Evolutionary conservation across 2,888 invertebrate genomes (phyloP), one percentile per base, ranked within the genome.

Genomic region (Drosophila sordidula): DNA sequence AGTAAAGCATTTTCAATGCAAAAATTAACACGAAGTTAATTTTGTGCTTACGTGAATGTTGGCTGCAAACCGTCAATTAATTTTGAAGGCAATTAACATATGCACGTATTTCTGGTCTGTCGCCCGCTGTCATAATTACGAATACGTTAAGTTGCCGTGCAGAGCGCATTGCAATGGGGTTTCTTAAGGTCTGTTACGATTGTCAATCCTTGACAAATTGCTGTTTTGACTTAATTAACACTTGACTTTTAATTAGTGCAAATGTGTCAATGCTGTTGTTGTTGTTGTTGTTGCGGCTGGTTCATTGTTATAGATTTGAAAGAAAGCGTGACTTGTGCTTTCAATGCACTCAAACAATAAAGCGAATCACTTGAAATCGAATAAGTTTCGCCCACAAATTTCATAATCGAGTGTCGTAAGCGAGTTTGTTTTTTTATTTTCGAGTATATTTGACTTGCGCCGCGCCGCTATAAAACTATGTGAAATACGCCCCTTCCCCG

Each of bases 371-470:
- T 56, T 26, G 29, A 61, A 66, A 70, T 70, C 65, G 52, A 66
- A 71, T 67, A 59, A 29, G 76, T 70, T 70, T 75, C 71, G 73
- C 71, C 76, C 65, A 76, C 76, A 61, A 70, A 72, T 82, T 80
- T 72, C 78, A 75, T 87, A 82, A 82, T 84, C 87, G 67, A 72
- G 62, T 84, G 67, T 84, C 81, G 85, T 84, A 84, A 82, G 73
- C 62, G 56, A 78, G 47, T 12, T 29, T n/a, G 18, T n/a, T n/a
- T 5, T 45, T 65, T 51, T 69, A 47, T 55, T 62, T 57, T 61
- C 41, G 26, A 57, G 51, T 56, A 57, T 47, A 47, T 62, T 65
- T 34, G 38, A 41, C 22, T 56, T 61, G 34, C 4, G 14, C 6
- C 14, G 38, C 29, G 25, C 6, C 8, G 32, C 18, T 4, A 36